A percentile compares a stretch with the other conserved stretches of the same genome.
phyloP scores from a whole-genome alignment of 2,113 vertebrate genomes.

The Ailurus styani region DNA sequence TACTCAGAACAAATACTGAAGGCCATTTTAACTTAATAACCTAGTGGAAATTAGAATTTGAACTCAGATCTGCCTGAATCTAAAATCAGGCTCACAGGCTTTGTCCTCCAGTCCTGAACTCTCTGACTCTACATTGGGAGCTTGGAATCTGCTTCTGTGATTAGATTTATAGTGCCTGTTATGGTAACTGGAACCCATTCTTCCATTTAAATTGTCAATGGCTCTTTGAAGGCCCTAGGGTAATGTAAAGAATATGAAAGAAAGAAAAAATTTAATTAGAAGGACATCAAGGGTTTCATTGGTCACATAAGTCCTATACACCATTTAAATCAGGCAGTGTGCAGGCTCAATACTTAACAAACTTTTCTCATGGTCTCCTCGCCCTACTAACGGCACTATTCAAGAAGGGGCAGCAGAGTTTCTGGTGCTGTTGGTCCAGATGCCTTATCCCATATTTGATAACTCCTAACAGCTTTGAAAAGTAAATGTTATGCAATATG shows the following conservation, averaged over 20 bases:
- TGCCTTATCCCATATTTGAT: neutral
- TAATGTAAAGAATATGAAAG: neutral
- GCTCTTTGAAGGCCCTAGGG: neutral
- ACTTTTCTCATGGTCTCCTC: neutral
- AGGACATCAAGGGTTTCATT: neutral
- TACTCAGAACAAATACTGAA: neutral
- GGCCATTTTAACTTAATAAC: neutral
- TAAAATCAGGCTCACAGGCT: neutral
- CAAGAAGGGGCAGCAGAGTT: neutral
- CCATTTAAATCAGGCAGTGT: neutral
- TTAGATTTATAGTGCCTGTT: neutral
- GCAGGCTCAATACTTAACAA: neutral
- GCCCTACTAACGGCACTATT: neutral
- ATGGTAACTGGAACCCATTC: neutral
- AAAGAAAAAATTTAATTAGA: neutral
- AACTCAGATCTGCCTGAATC: neutral
- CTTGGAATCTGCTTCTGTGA: neutral
- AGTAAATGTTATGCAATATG: neutral
- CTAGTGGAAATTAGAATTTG: neutral
- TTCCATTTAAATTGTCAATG: neutral
- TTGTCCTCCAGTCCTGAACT: neutral
- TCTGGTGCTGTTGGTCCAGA: neutral
- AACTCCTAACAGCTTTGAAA: neutral
- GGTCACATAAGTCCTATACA: neutral
- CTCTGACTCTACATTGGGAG: neutral